A percentile compares a stretch with the other conserved stretches of the same genome.
Conservation (phyloP, 2,797 vertebrate genomes). For the Halcyon leucocephala region DNA sequence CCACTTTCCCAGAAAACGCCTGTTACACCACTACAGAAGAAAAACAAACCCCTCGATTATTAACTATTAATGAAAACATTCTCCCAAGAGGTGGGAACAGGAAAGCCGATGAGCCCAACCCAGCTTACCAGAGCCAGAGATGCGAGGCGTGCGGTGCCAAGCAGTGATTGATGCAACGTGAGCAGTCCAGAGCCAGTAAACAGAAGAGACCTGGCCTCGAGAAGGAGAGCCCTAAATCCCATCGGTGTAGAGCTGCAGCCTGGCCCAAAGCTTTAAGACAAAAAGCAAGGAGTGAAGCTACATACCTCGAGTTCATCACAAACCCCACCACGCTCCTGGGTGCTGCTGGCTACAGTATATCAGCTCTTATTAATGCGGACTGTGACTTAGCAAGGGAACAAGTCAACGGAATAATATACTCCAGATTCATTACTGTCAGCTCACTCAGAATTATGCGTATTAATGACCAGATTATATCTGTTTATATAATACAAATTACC, state of each 20-base stretch:
- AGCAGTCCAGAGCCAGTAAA: neutral
- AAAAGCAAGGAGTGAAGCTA: neutral
- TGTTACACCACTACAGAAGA: neutral
- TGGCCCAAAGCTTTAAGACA: neutral
- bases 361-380: neutral
- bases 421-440: constrained; percentile 62
- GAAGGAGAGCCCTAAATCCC: neutral
- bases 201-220: neutral
- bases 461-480: constrained; percentile 71
- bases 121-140: constrained; percentile 33
- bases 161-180: neutral
- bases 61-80: constrained; percentile 12
- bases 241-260: neutral
- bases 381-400: neutral
- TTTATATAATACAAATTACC: constrained; percentile 67
- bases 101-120: constrained; percentile 17
- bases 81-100: constrained; percentile 19
- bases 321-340: neutral
- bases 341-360: neutral
- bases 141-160: neutral
- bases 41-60: neutral
- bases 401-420: neutral
- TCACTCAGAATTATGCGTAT: constrained; percentile 49
- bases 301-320: neutral
- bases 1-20: constrained; percentile 27